Evolutionary conservation across 2,113 vertebrate genomes (phyloP).

Genomic region (Acrocephalus kingi): DNA sequence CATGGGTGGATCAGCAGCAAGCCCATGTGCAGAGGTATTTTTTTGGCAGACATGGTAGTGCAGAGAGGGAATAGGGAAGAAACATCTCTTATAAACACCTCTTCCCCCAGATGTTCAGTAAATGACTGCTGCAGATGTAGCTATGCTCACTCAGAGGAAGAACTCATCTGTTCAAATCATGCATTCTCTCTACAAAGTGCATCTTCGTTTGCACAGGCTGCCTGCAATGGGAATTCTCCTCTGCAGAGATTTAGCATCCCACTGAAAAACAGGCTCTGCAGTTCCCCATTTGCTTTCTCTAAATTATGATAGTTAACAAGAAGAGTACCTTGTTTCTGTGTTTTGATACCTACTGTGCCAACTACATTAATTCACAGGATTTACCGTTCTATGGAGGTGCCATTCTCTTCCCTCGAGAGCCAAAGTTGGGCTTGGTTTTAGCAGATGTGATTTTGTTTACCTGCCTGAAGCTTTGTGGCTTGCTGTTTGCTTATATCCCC

Average conservation of each 20-base stretch:
- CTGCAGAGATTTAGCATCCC: constrained; percentile 36
- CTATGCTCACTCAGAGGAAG: constrained; percentile 21
- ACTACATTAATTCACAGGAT: not conserved
- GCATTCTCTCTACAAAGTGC: not conserved
- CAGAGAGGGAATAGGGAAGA: not conserved
- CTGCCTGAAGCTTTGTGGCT: constrained; percentile 31
- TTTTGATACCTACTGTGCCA: not conserved
- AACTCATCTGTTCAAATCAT: constrained; percentile 49
- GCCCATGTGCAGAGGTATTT: not conserved
- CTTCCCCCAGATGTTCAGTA: constrained; percentile 4
- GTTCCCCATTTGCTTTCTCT: constrained; percentile 34
- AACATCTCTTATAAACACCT: not conserved
- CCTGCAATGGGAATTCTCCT: constrained; percentile 48
- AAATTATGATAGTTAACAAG: constrained; percentile 36
- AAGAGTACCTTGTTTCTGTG: constrained; percentile 2
- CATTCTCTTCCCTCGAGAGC: not conserved
- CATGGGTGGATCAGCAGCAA: not conserved
- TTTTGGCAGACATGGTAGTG: not conserved
- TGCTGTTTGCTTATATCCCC: not conserved
- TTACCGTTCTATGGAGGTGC: not conserved
- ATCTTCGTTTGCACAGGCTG: not conserved
- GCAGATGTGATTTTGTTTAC: constrained; percentile 55
- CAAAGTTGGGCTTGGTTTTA: not conserved
- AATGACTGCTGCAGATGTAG: constrained; percentile 47
- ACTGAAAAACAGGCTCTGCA: constrained; percentile 11